Percentiles rank a stretch among this genome's conserved stretches.
These are phyloP conservation scores for Cantharis flavilabris DNA, from an alignment of 2,888 invertebrate genomes.

Conservation along the genomic window DNA sequence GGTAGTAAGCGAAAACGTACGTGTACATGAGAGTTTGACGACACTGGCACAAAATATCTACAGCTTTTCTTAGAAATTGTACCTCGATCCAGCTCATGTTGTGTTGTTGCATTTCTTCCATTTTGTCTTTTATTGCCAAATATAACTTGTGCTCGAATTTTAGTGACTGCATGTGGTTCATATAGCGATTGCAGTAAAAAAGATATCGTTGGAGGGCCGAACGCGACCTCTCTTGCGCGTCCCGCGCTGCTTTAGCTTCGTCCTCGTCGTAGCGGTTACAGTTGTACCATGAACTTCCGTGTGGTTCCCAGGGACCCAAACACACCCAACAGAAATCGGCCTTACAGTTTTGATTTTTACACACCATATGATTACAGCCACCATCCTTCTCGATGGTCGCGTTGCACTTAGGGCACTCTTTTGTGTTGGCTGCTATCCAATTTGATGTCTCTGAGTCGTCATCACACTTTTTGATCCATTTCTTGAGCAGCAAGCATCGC, in stretches of 20 bases:
- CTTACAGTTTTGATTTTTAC: conserved; percentile 98
- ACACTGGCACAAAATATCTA: conserved; percentile 95
- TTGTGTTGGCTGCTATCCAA: conserved; percentile 99
- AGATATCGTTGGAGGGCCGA: conserved; percentile 95
- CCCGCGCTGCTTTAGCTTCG: conserved; percentile 94
- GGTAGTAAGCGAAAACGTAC: conserved; percentile 98
- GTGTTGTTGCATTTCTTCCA: conserved; percentile 99
- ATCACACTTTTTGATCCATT: conserved; percentile 99
- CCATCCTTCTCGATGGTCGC: conserved; percentile 96
- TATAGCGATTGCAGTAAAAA: conserved; percentile 94
- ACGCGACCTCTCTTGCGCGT: conserved; percentile 95
- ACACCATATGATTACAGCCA: conserved; percentile 99
- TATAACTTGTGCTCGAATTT: conserved; percentile 98
- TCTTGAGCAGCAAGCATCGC: conserved; percentile 86
- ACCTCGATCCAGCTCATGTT: conserved; percentile 99
- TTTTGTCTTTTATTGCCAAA: conserved; percentile 94
- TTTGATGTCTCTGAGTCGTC: conserved; percentile 99
- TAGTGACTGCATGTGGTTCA: conserved; percentile 99
- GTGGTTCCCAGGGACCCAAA: conserved; percentile 98
- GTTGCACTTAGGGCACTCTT: conserved; percentile 98
- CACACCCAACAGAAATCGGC: conserved; percentile 99
- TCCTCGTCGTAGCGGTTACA: conserved; percentile 97
- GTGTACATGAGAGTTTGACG: conserved; percentile 99
- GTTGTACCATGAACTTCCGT: conserved; percentile 96
- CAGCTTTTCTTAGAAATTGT: conserved; percentile 97